Percentiles rank a stretch among this genome's conserved stretches.
phyloP scores from a whole-genome alignment of 2,888 invertebrate genomes.

The Hirudinaria manillensis region DNA sequence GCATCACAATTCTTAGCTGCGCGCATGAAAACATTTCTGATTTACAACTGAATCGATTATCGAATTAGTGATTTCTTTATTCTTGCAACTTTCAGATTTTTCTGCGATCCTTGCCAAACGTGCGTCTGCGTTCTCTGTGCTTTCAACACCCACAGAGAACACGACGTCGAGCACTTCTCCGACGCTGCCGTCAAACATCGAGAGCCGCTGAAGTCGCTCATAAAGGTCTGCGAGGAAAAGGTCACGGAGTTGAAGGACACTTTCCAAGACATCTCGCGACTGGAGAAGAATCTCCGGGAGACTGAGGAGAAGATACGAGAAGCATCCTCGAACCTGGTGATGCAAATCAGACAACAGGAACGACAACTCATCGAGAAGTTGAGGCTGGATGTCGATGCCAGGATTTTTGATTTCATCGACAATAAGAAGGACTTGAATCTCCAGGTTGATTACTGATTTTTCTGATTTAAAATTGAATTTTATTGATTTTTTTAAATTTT shows the following conservation, averaged over 20 bases:
- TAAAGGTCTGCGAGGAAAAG: conserved; percentile 38
- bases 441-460: neutral
- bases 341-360: conserved; percentile 42
- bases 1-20: too few relatives aligned
- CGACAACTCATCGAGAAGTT: conserved; percentile 46
- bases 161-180: conserved; percentile 50
- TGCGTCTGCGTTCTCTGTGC: conserved; percentile 53
- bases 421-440: conserved; percentile 43
- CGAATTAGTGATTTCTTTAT: neutral
- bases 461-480: too few relatives aligned
- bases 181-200: conserved; percentile 48
- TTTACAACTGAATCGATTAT: too few relatives aligned
- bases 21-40: too few relatives aligned
- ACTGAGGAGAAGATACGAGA: conserved; percentile 49
- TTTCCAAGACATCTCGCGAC: conserved; percentile 45
- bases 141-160: conserved; percentile 51
- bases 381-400: conserved; percentile 46
- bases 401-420: conserved; percentile 45
- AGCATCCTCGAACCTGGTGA: conserved; percentile 46
- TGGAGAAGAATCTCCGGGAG: conserved; percentile 46
- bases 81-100: conserved; percentile 33
- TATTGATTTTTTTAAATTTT: too few relatives aligned
- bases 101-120: conserved; percentile 51
- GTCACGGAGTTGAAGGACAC: conserved; percentile 43
- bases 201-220: conserved; percentile 24